Evolutionary conservation across 2,113 vertebrate species (phyloP).

Genomic region (Solea solea): DNA sequence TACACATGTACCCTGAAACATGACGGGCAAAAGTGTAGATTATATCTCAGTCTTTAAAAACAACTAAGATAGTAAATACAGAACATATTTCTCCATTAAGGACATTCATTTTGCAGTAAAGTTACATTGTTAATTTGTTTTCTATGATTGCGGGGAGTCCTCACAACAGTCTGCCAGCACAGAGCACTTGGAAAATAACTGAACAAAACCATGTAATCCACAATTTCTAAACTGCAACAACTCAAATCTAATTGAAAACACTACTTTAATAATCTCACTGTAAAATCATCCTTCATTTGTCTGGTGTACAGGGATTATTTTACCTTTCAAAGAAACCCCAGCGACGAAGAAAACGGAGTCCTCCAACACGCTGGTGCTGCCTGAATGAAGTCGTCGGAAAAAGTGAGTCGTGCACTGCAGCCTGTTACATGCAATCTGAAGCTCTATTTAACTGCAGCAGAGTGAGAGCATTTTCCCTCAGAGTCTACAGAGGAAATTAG

Average conservation of each 20-base stretch:
- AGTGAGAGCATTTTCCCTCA: slow-evolving; percentile 24
- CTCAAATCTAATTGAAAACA: too few species aligned
- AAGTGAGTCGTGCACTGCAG: slow-evolving; percentile 73
- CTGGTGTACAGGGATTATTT: background rate
- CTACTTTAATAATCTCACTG: background rate
- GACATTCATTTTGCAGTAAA: background rate
- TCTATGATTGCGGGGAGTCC: slow-evolving; percentile 1
- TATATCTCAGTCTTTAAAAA: background rate
- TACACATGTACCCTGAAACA: too few species aligned
- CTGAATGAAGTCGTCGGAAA: slow-evolving; percentile 79
- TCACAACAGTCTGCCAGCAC: background rate
- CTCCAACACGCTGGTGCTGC: slow-evolving; percentile 38
- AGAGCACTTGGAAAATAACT: background rate
- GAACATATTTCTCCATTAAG: background rate
- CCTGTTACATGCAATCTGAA: slow-evolving; percentile 39
- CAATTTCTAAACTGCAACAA: background rate
- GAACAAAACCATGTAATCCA: background rate
- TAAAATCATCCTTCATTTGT: background rate
- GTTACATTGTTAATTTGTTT: background rate
- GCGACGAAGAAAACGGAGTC: slow-evolving; percentile 19
- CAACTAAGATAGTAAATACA: background rate
- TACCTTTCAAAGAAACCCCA: slow-evolving; percentile 63
- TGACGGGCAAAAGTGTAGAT: too few species aligned
- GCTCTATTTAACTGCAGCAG: slow-evolving; percentile 44
- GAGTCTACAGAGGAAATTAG: slow-evolving; percentile 16